These are phyloP conservation scores for Anguilla marmorata DNA, from an alignment of 2,797 vertebrate genomes.

Conservation along the genomic window DNA sequence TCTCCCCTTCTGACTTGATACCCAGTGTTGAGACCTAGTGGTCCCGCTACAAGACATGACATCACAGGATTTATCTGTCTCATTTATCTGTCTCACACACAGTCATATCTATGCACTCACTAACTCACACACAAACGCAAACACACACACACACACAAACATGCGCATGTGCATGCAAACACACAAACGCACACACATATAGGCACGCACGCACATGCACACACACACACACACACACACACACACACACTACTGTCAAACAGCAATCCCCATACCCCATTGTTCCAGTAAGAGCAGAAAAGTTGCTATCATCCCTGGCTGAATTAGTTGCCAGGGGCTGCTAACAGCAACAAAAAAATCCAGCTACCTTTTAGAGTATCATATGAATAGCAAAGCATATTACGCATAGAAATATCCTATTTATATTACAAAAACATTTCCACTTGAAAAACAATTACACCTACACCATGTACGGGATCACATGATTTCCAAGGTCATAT, in stretches of 20 bases:
- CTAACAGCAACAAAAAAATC: not conserved
- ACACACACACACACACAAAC: not conserved
- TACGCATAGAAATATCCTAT: not conserved
- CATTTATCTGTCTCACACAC: not conserved
- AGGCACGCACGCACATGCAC: not conserved
- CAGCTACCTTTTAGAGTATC: not conserved
- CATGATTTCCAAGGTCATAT: not conserved
- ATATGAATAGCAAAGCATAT: not conserved
- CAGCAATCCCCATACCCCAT: not conserved
- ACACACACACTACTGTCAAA: not conserved
- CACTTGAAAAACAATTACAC: not conserved
- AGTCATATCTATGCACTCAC: no score
- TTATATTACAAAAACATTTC: not conserved
- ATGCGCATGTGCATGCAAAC: not conserved
- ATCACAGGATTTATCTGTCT: constrained; percentile 1
- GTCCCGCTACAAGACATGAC: constrained; percentile 8
- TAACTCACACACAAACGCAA: not conserved
- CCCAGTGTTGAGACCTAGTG: not conserved
- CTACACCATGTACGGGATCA: not conserved
- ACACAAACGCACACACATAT: not conserved
- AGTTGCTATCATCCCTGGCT: no score
- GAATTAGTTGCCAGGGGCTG: no score
- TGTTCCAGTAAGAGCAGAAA: no score
- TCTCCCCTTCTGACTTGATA: not conserved
- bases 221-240: not conserved